Evolutionary conservation across 2,113 vertebrate genomes (phyloP).

Genomic region (Cardinalis cardinalis): DNA sequence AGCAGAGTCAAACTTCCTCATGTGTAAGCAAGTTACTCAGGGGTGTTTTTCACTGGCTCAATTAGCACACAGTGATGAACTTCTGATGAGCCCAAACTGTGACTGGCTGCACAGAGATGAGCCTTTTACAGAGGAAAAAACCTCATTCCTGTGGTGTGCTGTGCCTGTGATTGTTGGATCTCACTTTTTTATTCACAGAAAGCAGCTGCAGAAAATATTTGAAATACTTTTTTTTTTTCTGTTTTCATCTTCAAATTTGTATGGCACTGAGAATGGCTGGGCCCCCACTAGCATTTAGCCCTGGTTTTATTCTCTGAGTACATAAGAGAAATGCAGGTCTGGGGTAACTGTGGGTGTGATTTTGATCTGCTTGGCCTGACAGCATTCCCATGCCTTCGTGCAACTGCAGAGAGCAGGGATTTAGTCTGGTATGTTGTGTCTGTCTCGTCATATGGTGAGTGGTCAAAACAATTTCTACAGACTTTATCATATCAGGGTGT

Average conservation of each 20-base stretch:
- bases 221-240: neutral
- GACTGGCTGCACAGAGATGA: neutral
- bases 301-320: neutral
- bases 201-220: neutral
- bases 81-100: neutral
- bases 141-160: neutral
- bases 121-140: neutral
- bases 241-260: neutral
- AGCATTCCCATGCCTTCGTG: neutral
- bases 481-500: neutral
- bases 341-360: neutral
- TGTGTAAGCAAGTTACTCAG: neutral
- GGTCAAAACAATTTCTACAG: neutral
- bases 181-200: neutral
- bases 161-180: neutral
- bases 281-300: neutral
- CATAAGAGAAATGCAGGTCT: neutral
- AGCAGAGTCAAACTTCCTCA: neutral
- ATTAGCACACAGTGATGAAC: fast-evolving
- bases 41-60: neutral
- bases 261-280: neutral
- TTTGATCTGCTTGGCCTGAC: neutral
- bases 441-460: neutral
- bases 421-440: neutral
- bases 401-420: neutral